Evolutionary conservation across 64 coral and sea anemone species (phyloP).

Genomic region (Porites lutea): DNA sequence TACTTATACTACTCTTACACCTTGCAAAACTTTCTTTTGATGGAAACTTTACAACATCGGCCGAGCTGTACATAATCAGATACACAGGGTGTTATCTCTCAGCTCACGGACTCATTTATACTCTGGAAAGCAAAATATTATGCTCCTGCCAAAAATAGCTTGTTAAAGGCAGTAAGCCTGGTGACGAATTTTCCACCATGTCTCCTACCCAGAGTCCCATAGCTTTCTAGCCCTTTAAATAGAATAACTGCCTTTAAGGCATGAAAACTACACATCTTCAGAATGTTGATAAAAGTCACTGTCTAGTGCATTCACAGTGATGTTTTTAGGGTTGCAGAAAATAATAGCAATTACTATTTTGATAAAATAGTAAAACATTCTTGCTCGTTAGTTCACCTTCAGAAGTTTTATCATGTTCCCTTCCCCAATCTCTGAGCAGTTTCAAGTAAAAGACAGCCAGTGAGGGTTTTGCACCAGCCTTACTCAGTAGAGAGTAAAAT

Average conservation of each 20-base stretch:
- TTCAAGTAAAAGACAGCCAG: too few relatives aligned
- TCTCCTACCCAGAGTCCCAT: background rate
- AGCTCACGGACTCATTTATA: background rate
- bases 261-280: conserved; percentile 1
- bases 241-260: background rate
- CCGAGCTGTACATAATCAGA: background rate
- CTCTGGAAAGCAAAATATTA: background rate
- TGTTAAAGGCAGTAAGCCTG: background rate
- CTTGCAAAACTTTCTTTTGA: background rate
- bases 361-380: too few relatives aligned
- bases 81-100: background rate
- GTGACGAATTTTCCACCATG: background rate
- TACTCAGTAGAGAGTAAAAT: too few relatives aligned
- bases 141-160: background rate
- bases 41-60: background rate
- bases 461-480: too few relatives aligned
- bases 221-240: background rate
- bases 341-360: too few relatives aligned
- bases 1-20: background rate
- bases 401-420: too few relatives aligned
- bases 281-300: background rate
- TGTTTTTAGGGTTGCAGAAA: background rate
- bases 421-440: too few relatives aligned
- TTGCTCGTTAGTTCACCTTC: too few relatives aligned
- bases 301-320: background rate